Percentiles rank a stretch among this genome's conserved stretches.
phyloP scores from a whole-genome alignment of 1,140 invertebrate genomes.

The Patella vulgata region DNA sequence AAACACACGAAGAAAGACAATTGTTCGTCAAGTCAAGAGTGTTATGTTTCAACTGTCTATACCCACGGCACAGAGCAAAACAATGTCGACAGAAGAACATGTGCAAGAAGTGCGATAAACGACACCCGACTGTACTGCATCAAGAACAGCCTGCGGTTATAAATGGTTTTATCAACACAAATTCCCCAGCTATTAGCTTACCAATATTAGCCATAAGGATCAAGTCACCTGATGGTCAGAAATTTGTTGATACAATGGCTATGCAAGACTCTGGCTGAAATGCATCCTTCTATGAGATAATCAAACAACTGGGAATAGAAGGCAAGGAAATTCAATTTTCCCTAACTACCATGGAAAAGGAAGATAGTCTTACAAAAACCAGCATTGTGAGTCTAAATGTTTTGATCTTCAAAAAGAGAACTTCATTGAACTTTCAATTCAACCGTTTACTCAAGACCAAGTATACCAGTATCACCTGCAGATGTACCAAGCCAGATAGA shows the following conservation, averaged over 20 bases:
- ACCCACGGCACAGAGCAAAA: slow-evolving; percentile 1
- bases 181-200: background rate
- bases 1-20: background rate
- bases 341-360: slow-evolving; percentile 5
- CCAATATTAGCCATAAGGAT: background rate
- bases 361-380: background rate
- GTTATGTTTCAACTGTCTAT: slow-evolving; percentile 7
- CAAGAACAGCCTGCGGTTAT: background rate
- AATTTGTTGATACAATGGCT: background rate
- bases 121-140: background rate
- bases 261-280: background rate
- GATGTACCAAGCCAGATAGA: background rate
- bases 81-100: background rate
- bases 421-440: background rate
- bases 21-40: background rate
- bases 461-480: slow-evolving; percentile 13
- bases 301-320: background rate
- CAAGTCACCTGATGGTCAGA: background rate
- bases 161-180: background rate
- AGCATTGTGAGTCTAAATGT: background rate
- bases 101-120: background rate
- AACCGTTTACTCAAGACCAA: background rate
- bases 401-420: background rate
- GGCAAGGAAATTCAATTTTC: slow-evolving; percentile 1
- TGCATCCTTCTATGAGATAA: background rate